Percentiles rank a stretch among this genome's conserved stretches.
These are phyloP conservation scores for Echiichthys vipera DNA, from an alignment of 2,797 vertebrate species.

Conservation along the genomic window DNA sequence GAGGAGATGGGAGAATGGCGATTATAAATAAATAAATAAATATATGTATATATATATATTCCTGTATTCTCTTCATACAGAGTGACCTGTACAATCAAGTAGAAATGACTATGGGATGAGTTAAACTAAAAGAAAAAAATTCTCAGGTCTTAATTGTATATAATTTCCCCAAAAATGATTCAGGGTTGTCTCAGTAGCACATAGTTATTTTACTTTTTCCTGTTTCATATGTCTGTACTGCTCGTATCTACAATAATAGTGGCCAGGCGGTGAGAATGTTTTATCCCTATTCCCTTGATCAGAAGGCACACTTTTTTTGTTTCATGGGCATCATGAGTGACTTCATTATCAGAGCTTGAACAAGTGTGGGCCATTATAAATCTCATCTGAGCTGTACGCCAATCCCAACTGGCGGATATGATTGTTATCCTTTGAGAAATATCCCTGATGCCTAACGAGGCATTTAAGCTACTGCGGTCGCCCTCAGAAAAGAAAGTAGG, in stretches of 20 bases:
- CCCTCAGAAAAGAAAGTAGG: conserved; percentile 63
- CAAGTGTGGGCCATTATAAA: conserved; percentile 64
- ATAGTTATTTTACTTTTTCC: background rate
- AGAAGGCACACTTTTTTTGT: conserved; percentile 44
- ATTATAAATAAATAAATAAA: no score
- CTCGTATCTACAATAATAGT: background rate
- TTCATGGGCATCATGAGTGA: conserved; percentile 59
- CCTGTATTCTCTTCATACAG: background rate
- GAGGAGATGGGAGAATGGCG: background rate
- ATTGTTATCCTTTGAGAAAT: conserved; percentile 76
- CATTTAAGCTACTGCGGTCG: conserved; percentile 73
- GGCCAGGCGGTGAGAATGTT: conserved; percentile 10
- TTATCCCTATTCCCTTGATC: conserved; percentile 53
- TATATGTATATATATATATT: background rate
- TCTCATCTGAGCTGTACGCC: conserved; percentile 54
- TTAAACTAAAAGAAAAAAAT: no score
- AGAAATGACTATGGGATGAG: background rate
- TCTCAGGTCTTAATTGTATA: background rate
- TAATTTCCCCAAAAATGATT: background rate
- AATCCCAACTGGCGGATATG: conserved; percentile 63
- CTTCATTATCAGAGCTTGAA: conserved; percentile 56
- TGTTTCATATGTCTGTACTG: background rate
- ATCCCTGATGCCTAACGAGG: conserved; percentile 73
- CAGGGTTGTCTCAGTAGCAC: background rate
- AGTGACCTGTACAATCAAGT: background rate